Base-by-base conservation (phyloP, 2,797 vertebrate genomes). In the Staurois parvus region DNA sequence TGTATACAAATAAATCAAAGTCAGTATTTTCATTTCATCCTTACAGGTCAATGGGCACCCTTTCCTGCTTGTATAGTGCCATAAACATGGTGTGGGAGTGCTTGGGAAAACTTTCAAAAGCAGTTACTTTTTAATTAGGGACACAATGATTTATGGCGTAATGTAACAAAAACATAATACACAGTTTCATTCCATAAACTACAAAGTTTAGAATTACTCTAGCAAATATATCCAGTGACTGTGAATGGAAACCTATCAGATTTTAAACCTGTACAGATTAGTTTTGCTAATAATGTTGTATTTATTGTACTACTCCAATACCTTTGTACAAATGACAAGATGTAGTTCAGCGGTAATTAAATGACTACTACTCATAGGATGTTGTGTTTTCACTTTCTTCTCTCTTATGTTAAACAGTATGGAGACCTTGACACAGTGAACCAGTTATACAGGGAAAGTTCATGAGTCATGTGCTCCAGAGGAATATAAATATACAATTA, bases 71-170 rank as follows among this genome's bases (percentile, higher is more conserved):
- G 17, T 21, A 67, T 29, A 12, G 13, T 78, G 62, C 76, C 19
- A 29, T 67, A 78, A 42, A 19, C 15, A 13, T 34, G n/a, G 37
- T 37, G 75, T 77, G 75, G 59, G 70, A 83, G 59, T 32, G 56
- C 29, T 45, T 67, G 37, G 37, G 72, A 83, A 64, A 56, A 45
- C 11, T 76, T 68, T 32, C 15, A 7, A 40, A 56, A 82, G 40
- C 12, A 32, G 30, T 28, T 32, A 32, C 37, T 48, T 45, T 76
- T 83, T 68, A 75, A 83, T 83, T 83, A 75, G 28, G 52, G 45
- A 67, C 52, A 59, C 15, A 66, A 74, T 24, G 34, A 78, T 67
- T 78, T 11, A 42, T 28, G 9, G 10, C 76, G 42, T 42, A 67
- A 66, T 78, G 13, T 66, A 28, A 37, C 62, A 28, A 4, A 21